Evolutionary conservation across 2,888 invertebrate species (phyloP), one percentile per base, ranked within the genome.

Genomic region (Nymphalis urticae): DNA sequence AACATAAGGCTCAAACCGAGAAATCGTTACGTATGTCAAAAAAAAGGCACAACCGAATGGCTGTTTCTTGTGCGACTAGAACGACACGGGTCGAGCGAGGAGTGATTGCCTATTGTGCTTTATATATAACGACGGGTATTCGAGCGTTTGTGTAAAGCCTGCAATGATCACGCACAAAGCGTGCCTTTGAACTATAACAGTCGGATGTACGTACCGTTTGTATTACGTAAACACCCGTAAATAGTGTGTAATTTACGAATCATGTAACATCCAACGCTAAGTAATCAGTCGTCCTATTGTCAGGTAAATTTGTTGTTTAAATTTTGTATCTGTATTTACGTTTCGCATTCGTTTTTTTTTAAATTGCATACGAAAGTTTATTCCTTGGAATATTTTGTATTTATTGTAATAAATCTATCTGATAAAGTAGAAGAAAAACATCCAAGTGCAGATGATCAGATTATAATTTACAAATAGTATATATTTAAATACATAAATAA

Each of bases 131-230:
- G 19, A 24, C 59, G 54, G 48, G 53, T 48, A 36, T 47, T 60
- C n/a, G 17, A 64, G 67, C 71, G 69, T 72, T 70, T 69, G 72
- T 69, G 71, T 75, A 72, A 74, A 71, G 53, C 70, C 62, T 67
- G 72, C 80, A 77, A 77, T 79, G 77, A 73, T 54, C 24, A 65
- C 65, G 64, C 69, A 78, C 75, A 78, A 77, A 76, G 73, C 63
- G 54, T 53, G 19, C 21, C 21, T n/a, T 48, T 27, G 48, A 60
- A 62, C 21, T 36, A 36, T 27, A 17, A 47, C 54, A 56, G 27
- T 64, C 48, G 9, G 48, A 36, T 27, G 36, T 47, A 47, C 19
- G 19, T 10, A 42, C 47, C 7, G 21, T 42, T 42, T 9, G 59
- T 59, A 47, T 36, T 59, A 42, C n/a, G 47, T 60, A 48, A 60